These are phyloP conservation scores for Liasis olivaceus DNA, from an alignment of 2,797 vertebrate genomes.

Conservation along the genomic window DNA sequence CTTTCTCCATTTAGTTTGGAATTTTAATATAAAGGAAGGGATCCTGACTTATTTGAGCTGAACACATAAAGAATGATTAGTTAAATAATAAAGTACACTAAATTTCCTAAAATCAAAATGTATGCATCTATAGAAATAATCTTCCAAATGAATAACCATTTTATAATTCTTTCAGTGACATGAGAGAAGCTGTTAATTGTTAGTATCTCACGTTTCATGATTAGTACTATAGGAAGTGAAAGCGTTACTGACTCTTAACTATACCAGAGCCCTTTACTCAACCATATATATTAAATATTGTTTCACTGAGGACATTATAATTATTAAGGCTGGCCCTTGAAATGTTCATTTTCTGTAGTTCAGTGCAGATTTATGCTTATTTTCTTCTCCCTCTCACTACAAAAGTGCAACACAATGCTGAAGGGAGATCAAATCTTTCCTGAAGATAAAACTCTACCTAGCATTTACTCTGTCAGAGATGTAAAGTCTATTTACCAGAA, in stretches of 20 bases:
- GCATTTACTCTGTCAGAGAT: slow-evolving; percentile 29
- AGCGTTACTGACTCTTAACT: slow-evolving; percentile 13
- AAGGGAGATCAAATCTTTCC: slow-evolving; percentile 46
- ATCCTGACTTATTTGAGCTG: not conserved
- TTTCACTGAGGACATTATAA: slow-evolving; percentile 42
- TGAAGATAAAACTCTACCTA: slow-evolving; percentile 44
- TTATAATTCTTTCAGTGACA: not conserved
- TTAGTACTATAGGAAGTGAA: not conserved
- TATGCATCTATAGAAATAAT: not conserved
- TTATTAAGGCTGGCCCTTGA: slow-evolving; percentile 31
- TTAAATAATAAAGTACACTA: not conserved
- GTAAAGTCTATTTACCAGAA: slow-evolving; percentile 24
- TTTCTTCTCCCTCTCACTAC: slow-evolving; percentile 47
- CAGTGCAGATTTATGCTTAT: slow-evolving; percentile 31
- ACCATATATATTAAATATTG: slow-evolving; percentile 22
- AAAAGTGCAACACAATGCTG: slow-evolving; percentile 32
- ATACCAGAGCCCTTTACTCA: slow-evolving; percentile 27
- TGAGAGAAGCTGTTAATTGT: not conserved
- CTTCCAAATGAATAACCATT: not conserved
- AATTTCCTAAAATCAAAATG: not conserved
- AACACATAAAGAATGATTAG: not conserved
- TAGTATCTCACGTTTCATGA: not conserved
- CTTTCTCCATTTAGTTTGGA: not conserved
- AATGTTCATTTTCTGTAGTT: slow-evolving; percentile 11
- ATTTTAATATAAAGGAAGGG: not conserved